Conservation (phyloP, 2,113 vertebrate species). For the Leptobrachium leishanense region DNA sequence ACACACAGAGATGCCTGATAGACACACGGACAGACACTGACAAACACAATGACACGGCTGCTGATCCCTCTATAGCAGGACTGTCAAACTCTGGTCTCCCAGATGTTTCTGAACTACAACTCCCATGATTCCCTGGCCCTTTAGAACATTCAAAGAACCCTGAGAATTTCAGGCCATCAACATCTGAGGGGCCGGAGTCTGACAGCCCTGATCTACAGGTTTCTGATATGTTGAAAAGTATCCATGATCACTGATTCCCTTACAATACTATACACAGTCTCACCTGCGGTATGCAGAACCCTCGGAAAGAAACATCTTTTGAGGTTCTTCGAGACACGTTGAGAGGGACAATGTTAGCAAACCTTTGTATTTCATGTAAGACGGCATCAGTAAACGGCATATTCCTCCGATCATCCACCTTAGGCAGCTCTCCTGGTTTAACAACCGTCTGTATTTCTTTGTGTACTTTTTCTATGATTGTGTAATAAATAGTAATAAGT, state of each 20-base stretch:
- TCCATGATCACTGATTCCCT: background rate
- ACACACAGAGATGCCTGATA: no score
- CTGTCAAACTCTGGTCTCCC: no score
- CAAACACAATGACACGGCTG: no score
- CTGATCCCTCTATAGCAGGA: no score
- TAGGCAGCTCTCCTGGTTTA: constrained; percentile 59
- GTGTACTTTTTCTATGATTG: constrained; percentile 60
- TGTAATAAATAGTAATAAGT: no score
- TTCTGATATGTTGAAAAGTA: no score
- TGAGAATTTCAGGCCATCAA: no score
- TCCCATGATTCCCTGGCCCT: no score
- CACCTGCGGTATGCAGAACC: constrained; percentile 64
- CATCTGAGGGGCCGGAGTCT: background rate
- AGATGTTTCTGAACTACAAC: no score
- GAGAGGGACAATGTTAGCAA: constrained; percentile 72
- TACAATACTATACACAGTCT: constrained; percentile 10
- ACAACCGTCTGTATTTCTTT: constrained; percentile 61
- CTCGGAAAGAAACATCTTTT: constrained; percentile 53
- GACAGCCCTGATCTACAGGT: no score
- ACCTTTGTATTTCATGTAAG: constrained; percentile 81
- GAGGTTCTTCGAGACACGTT: constrained; percentile 54
- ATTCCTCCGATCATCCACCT: constrained; percentile 59
- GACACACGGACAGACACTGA: no score
- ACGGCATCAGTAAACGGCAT: constrained; percentile 81
- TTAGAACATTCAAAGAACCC: no score